These are phyloP conservation scores for Dasysyrphus tricinctus DNA, from an alignment of 2,888 invertebrate genomes.

Conservation along the genomic window DNA sequence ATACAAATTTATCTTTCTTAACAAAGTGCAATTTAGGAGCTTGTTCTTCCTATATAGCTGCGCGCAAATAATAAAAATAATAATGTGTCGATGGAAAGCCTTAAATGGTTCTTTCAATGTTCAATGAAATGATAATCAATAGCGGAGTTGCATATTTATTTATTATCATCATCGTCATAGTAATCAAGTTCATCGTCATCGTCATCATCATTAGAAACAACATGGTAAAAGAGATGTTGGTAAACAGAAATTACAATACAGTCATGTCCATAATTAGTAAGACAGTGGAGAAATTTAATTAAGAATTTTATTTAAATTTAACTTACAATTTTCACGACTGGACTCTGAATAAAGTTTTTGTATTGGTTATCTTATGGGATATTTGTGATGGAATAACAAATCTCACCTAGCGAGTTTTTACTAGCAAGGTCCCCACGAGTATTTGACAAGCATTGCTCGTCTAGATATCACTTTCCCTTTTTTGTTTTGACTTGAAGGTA, in stretches of 20 bases:
- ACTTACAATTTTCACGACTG: too few species aligned
- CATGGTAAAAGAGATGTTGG: not conserved
- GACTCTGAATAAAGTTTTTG: too few species aligned
- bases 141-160: not conserved
- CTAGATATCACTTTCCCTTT: too few species aligned
- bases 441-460: too few species aligned
- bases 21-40: not conserved
- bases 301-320: too few species aligned
- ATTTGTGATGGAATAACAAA: too few species aligned
- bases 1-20: not conserved
- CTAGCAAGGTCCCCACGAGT: too few species aligned
- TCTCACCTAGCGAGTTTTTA: too few species aligned
- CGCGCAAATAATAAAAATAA: not conserved
- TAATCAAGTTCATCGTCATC: not conserved
- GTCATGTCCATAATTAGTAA: not conserved
- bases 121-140: not conserved
- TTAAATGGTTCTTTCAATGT: slow-evolving; percentile 22
- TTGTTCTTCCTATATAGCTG: slow-evolving; percentile 5
- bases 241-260: not conserved
- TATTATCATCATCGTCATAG: not conserved
- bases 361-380: too few species aligned
- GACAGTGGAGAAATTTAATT: not conserved
- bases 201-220: not conserved
- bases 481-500: too few species aligned
- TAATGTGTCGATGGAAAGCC: not conserved